phyloP scores from a whole-genome alignment of 2,888 invertebrate species.

The Neoitamus cyanurus region DNA sequence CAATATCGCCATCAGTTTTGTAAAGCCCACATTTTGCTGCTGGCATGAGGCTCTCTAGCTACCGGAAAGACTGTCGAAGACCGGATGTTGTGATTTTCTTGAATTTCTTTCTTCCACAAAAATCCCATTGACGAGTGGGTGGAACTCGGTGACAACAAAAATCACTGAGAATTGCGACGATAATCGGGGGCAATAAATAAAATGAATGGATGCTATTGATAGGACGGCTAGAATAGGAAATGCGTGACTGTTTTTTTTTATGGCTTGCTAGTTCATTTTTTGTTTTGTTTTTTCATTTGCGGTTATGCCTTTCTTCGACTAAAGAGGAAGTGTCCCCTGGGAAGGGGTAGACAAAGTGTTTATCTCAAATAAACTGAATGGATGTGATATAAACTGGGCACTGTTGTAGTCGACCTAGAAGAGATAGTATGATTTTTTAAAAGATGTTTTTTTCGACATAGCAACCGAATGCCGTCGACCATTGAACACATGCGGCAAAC shows the following conservation, averaged over 20 bases:
- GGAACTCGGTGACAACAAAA: slow-evolving; percentile 17
- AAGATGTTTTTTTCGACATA: background rate
- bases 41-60: background rate
- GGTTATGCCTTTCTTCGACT: background rate
- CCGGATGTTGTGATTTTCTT: slow-evolving; percentile 36
- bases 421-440: background rate
- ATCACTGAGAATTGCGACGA: background rate
- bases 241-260: background rate
- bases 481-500: background rate
- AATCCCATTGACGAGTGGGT: slow-evolving; percentile 11
- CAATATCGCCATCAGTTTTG: background rate
- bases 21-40: background rate
- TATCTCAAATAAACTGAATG: background rate
- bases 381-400: background rate
- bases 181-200: slow-evolving; percentile 9
- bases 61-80: slow-evolving; percentile 30
- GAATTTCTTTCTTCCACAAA: slow-evolving; percentile 19
- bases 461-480: background rate
- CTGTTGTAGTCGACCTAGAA: background rate
- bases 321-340: background rate
- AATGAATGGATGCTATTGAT: slow-evolving; percentile 24
- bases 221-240: background rate
- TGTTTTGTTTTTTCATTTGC: background rate
- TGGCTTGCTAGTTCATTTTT: background rate
- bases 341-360: background rate